Evolutionary conservation across 2,797 vertebrate species (phyloP).

Genomic region (Etheostoma nigrum): DNA sequence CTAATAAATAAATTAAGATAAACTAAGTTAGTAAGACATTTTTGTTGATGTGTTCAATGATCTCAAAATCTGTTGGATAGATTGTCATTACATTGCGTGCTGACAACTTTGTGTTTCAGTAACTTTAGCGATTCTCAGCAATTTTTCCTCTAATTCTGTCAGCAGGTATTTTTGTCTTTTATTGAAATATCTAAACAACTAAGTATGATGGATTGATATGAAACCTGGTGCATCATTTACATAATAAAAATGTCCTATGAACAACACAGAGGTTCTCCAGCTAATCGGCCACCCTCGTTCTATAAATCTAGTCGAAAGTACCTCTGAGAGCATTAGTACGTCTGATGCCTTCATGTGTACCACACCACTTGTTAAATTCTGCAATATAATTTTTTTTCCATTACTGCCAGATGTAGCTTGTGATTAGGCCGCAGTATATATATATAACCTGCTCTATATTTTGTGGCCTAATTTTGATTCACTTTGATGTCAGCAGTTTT

Average conservation of each 20-base stretch:
- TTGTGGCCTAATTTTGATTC: slow-evolving; percentile 56
- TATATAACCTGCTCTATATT: slow-evolving; percentile 32
- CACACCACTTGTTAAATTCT: slow-evolving; percentile 1
- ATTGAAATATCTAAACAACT: background rate
- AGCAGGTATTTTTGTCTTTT: background rate
- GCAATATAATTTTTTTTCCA: slow-evolving; percentile 17
- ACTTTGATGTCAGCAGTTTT: slow-evolving; percentile 64
- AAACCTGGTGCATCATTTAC: background rate
- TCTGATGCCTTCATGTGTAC: background rate
- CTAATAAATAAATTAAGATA: background rate
- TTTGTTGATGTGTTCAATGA: background rate
- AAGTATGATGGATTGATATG: background rate
- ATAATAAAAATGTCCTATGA: background rate
- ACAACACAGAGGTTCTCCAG: background rate
- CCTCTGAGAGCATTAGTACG: background rate
- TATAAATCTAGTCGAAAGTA: background rate
- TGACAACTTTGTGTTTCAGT: background rate
- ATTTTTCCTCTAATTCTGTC: background rate
- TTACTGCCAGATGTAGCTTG: slow-evolving; percentile 13
- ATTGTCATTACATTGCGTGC: background rate
- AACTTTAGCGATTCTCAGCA: background rate
- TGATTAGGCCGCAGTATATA: slow-evolving; percentile 23
- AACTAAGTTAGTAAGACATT: background rate
- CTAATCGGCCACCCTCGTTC: background rate
- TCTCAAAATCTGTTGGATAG: background rate